Evolutionary conservation across 2,888 invertebrate genomes (phyloP), one percentile per base, ranked within the genome.

Genomic region (Charanyca ferruginea): DNA sequence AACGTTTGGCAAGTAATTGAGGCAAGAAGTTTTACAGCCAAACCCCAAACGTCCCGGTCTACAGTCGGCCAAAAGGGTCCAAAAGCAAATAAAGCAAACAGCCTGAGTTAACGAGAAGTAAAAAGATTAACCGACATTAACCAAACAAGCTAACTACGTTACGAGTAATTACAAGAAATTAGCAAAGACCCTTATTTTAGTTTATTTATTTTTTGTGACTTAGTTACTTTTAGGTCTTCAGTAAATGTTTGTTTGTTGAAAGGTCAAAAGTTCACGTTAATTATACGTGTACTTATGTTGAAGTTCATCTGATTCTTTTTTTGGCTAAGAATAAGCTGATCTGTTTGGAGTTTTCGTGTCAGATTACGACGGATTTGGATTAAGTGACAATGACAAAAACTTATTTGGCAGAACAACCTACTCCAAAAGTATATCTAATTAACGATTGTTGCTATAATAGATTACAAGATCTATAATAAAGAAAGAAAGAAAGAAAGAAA

Each of bases 71-170:
- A 59, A 61, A 77, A 61, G 18, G 62, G 25, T 23, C 55, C 16
- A 41, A 16, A n/a, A 69, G 42, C 41, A 60, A 70, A 73, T 51
- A 63, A 70, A 62, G 16, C 23, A 65, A 66, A 52, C 48, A 54
- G 23, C 2, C 11, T 32, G 22, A 25, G 23, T 61, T 68, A 73
- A 77, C 55, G 25, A 67, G 65, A 65, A 77, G 20, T 77, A 63
- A 73, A 66, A 67, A 66, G 73, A 80, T 73, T 77, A 72, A 42
- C 73, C 32, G 23, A 44, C 65, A 67, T 70, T 65, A 66, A 69
- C 66, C 45, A 47, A 73, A 28, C 42, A 45, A 67, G 20, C 2
- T 73, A 80, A 80, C 62, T 63, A 20, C 9, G 55, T 80, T 79
- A 71, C 48, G 38, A 77, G 64, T 59, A 61, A 73, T 79, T 73